Percentiles rank a stretch among this genome's conserved stretches.
phyloP scores from a whole-genome alignment of 1,140 invertebrate species.

The Pectinophora gossypiella region DNA sequence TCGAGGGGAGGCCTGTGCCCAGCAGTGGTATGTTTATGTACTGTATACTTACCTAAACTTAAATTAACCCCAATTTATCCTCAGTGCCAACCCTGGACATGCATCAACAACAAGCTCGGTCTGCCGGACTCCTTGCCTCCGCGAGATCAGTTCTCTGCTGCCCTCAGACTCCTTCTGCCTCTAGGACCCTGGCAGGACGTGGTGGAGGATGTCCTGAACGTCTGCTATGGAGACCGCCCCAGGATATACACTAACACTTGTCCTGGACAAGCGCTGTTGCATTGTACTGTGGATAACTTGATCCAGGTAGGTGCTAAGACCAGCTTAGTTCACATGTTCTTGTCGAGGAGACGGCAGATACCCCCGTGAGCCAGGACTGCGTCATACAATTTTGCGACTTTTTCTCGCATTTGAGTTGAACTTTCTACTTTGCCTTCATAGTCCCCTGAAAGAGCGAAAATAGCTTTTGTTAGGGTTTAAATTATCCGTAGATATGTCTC shows the following conservation, averaged over 20 bases:
- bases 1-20: too few relatives aligned
- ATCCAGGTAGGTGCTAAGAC: conserved; percentile 25
- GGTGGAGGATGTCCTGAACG: conserved; percentile 23
- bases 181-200: conserved; percentile 28
- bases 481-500: too few relatives aligned
- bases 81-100: conserved; percentile 53
- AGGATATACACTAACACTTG: conserved; percentile 44
- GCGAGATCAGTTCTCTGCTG: conserved; percentile 16
- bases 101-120: conserved; percentile 41
- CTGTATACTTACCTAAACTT: too few relatives aligned
- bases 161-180: conserved; percentile 9
- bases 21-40: too few relatives aligned
- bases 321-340: too few relatives aligned
- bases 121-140: conserved; percentile 31
- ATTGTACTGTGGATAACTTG: conserved; percentile 49
- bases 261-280: conserved; percentile 46
- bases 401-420: too few relatives aligned
- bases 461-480: too few relatives aligned
- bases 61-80: conserved; percentile 3
- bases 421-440: too few relatives aligned
- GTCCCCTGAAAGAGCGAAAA: too few relatives aligned
- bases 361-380: too few relatives aligned
- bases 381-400: too few relatives aligned
- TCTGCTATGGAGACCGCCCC: conserved; percentile 32
- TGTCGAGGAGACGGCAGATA: too few relatives aligned